Base-by-base conservation (phyloP, 2,113 vertebrate genomes). In the Trematocara zebra region DNA sequence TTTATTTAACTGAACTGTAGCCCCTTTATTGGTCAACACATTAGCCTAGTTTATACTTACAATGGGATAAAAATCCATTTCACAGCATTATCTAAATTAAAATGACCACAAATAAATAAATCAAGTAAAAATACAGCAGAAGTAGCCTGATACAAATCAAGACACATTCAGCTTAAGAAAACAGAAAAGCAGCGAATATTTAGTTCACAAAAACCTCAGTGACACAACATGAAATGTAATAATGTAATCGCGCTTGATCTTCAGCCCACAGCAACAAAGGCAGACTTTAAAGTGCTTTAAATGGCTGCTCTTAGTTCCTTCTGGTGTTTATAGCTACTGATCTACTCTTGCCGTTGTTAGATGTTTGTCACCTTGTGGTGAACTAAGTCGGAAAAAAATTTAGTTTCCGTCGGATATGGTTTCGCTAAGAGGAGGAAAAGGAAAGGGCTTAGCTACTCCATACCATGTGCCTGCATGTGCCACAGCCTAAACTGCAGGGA, bases 221-320 rank as follows among this genome's bases (percentile, higher is more conserved):
- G 33, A 37, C 33, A 64, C 33, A 37, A 20, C 17, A 11, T 11
- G 2, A 64, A 37, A 64, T 11, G 10, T 37, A 37, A 37, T 67
- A 52, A n/a, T n/a, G 49, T 52, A 52, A n/a, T 20, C 37, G 57
- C 86, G 79, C 81, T 80, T 81, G 88, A 33, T 90, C 87, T 88
- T 33, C 81, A 87, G 52, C 64, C 14, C 5, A 17, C 37, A 86
- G 64, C 17, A 84, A 89, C 86, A 88, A 84, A 87, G 28, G 51
- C 28, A 17, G 10, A 33, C 23, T 74, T 74, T 74, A 28, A 69
- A 52, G 61, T 8, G 52, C n/a, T 90, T 84, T 88, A 83, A 84
- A 88, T n/a, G 53, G 59, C 20, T 74, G 64, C 31, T 78, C 15
- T 12, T 18, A 54, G 18, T 12, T 78, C 42, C 49, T 85, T 1